Evolutionary conservation across 2,888 invertebrate genomes (phyloP), one percentile per base, ranked within the genome.

Genomic region (Entomobrya multifasciata): DNA sequence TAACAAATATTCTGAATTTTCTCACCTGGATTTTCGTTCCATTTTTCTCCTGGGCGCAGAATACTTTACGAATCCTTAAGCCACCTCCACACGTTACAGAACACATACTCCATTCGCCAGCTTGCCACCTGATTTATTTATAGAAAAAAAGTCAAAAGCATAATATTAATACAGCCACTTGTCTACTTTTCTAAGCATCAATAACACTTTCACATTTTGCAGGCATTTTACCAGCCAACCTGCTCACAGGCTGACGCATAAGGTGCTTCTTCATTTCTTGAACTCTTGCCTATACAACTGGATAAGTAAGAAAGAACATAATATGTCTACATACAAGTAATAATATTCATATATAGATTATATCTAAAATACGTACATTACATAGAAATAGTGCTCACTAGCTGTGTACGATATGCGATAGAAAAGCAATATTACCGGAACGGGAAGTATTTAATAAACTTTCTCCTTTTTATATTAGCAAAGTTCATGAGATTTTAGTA

Each of bases 31-130:
- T 95, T 92, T 95, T 95, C 44, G 97, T 95, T 90, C 95, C 95
- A 92, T 97, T 95, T 0, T 94, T 93, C 91, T 96, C 95, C 93
- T 96, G 95, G 10, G 96, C 95, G 92, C 98, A 98, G 91, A 96
- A 95, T 84, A 98, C 97, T 89, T 95, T 94, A 13, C 98, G 94
- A 84, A 95, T 94, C 91, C 96, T 94, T 88, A 95, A 94, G 5
- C 98, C 98, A 1, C 96, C 96, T 0, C 97, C 98, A 92, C 98
- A 98, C 27, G 95, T 95, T 36, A 95, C 95, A 90, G 96, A 96
- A 93, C 98, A 98, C 15, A 95, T 93, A 70, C 96, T 96, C 98
- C 98, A 98, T 90, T 97, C 96, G 78, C 96, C 96, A 27, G 95
- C 95, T 92, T 96, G 95, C 98, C 98, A 98, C 92, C 97, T 98